A percentile compares a stretch with the other conserved stretches of the same genome.
Conservation (phyloP, 2,888 invertebrate species). For the Therioaphis trifolii region DNA sequence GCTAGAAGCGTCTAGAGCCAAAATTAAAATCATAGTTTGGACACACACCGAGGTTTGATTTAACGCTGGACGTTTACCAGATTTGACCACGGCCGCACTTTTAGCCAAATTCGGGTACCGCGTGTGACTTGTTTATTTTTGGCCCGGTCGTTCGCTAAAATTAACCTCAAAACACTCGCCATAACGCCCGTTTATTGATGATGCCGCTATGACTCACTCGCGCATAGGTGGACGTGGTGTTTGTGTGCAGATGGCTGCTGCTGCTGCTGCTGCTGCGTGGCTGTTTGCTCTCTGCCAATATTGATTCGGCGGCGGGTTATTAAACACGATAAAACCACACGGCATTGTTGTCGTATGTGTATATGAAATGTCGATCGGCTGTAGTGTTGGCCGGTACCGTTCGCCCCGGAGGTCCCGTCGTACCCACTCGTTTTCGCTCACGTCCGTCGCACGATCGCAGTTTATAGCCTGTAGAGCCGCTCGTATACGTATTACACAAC, state of each 20-base stretch:
- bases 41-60: constrained; percentile 23
- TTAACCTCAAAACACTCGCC: constrained; percentile 16
- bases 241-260: constrained; percentile 31
- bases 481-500: too few species aligned
- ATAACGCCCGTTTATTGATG: not conserved
- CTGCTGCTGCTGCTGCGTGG: not conserved
- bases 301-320: constrained; percentile 15
- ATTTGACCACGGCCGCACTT: constrained; percentile 27
- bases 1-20: constrained; percentile 21
- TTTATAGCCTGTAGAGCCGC: too few species aligned
- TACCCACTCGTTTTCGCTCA: too few species aligned
- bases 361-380: not conserved
- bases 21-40: constrained; percentile 39
- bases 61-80: constrained; percentile 53
- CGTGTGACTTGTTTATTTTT: constrained; percentile 48
- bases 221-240: not conserved
- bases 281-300: constrained; percentile 16
- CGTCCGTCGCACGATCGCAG: too few species aligned
- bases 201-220: constrained; percentile 2
- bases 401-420: not conserved
- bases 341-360: not conserved
- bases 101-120: constrained; percentile 51
- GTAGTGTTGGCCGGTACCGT: too few species aligned
- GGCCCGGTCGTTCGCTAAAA: constrained; percentile 43
- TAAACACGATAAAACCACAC: constrained; percentile 3